Base-by-base conservation (phyloP, 2,888 invertebrate genomes). In the Drosophila robusta region DNA sequence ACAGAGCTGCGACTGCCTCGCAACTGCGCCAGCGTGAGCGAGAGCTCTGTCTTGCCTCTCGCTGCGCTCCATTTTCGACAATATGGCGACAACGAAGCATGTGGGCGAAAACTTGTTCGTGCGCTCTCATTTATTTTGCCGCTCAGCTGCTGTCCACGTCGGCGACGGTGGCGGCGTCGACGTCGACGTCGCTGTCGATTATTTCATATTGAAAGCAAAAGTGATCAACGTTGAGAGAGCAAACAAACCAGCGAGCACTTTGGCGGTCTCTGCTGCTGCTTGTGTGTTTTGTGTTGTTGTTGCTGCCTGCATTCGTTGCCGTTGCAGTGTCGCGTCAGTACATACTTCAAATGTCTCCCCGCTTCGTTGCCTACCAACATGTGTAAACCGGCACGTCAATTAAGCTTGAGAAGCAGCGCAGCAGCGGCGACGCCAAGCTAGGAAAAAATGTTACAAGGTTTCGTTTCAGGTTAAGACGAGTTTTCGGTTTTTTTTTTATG, bases 121-220 rank as follows among this genome's bases (percentile, higher is more conserved):
- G 66, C 67, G 62, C 68, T 72, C 80, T 75, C 78, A 73, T 73
- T 78, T 66, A 57, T 65, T 36, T 76, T 45, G 50, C 32, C 56
- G 54, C 57, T 68, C 54, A 44, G 62, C 18, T 57, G 45, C 47
- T 44, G 65, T 36, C 44, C 26, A 29, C 52, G 55, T 50, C 58
- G 55, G 47, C 36, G 56, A 47, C 58, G 55, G 47, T 36, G 54
- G 36, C 34, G 52, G 11, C 65, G 52, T 24, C 36, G 11, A 41
- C 56, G 61, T 45, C 38, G 54, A 46, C 39, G 42, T 41, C 65
- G 67, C 55, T 67, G 75, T 68, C 74, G 83, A 89, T 91, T 91
- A 90, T 90, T 91, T 92, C 90, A 91, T 91, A 91, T 81, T 89
- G 92, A 92, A 91, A 92, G 91, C 92, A 91, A 91, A 92, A 91